A percentile compares a stretch with the other conserved stretches of the same genome.
phyloP scores from a whole-genome alignment of 2,113 vertebrate genomes.

The Dipodomys stephensi region DNA sequence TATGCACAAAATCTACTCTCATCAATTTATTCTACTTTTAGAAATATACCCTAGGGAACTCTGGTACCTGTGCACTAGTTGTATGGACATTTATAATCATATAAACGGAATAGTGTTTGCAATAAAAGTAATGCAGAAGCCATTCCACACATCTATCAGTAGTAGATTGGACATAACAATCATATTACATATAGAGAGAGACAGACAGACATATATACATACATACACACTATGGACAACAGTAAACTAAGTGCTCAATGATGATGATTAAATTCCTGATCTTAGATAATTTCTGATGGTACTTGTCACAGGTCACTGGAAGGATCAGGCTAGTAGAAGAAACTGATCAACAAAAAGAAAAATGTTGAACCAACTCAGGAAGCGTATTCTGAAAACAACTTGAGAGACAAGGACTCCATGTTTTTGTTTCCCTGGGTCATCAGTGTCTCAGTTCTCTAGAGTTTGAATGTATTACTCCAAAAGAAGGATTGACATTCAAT shows the following conservation, averaged over 20 bases:
- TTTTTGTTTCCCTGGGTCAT: slow-evolving; percentile 57
- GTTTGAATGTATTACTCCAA: slow-evolving; percentile 53
- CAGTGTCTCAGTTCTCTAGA: slow-evolving; percentile 34
- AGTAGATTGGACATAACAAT: slow-evolving; percentile 9
- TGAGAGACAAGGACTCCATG: slow-evolving; percentile 17
- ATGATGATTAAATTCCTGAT: not conserved
- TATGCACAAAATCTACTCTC: not conserved
- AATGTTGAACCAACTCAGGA: not conserved
- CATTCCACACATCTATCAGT: not conserved
- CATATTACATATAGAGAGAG: not conserved
- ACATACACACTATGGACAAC: not conserved
- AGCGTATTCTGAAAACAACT: not conserved
- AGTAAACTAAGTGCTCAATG: not conserved
- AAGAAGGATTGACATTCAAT: slow-evolving; percentile 62
- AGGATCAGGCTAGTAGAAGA: slow-evolving; percentile 1
- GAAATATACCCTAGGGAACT: slow-evolving; percentile 27
- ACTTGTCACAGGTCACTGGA: not conserved
- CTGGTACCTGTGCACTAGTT: not conserved
- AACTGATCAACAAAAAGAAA: not conserved
- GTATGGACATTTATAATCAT: slow-evolving; percentile 10
- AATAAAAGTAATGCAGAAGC: slow-evolving; percentile 45
- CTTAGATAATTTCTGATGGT: not conserved
- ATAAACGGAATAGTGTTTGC: slow-evolving; percentile 16
- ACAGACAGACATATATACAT: too few relatives aligned
- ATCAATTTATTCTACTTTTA: slow-evolving; percentile 43